Percentiles rank a stretch among this genome's conserved stretches.
These are phyloP conservation scores for Drosophila bipectinata DNA, from an alignment of 1,140 invertebrate species.

Conservation along the genomic window DNA sequence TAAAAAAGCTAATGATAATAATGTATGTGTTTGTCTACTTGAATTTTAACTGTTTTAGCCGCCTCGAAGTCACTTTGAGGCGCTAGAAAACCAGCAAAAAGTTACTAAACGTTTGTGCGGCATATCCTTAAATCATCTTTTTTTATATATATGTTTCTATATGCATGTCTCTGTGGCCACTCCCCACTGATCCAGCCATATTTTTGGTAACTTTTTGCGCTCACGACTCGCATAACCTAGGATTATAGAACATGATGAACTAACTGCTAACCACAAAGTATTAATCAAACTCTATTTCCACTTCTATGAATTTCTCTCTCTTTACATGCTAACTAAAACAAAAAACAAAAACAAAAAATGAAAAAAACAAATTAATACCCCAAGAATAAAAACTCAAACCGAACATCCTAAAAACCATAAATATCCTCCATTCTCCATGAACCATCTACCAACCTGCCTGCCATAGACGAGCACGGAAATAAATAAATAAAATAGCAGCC, in stretches of 20 bases:
- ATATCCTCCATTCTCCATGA: slow-evolving; percentile 35
- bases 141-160: slow-evolving; percentile 9
- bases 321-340: slow-evolving; percentile 74
- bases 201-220: slow-evolving; percentile 73
- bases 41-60: slow-evolving; percentile 18
- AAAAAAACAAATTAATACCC: slow-evolving; percentile 40
- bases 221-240: slow-evolving; percentile 67
- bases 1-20: slow-evolving; percentile 48
- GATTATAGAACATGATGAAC: slow-evolving; percentile 42
- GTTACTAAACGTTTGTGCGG: slow-evolving; percentile 67
- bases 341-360: slow-evolving; percentile 33
- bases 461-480: slow-evolving; percentile 38
- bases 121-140: slow-evolving; percentile 17
- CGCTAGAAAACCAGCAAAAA: slow-evolving; percentile 42
- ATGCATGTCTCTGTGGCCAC: slow-evolving; percentile 6
- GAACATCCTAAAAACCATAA: slow-evolving; percentile 34
- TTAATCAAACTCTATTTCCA: slow-evolving; percentile 77
- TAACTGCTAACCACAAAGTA: slow-evolving; percentile 74
- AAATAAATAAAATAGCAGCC: neutral
- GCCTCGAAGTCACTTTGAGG: slow-evolving; percentile 14
- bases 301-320: slow-evolving; percentile 72
- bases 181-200: slow-evolving; percentile 28
- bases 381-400: slow-evolving; percentile 24
- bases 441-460: slow-evolving; percentile 34
- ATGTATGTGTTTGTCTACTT: slow-evolving; percentile 71